phyloP scores from a whole-genome alignment of 2,888 invertebrate genomes.

The Chesias legatella region DNA sequence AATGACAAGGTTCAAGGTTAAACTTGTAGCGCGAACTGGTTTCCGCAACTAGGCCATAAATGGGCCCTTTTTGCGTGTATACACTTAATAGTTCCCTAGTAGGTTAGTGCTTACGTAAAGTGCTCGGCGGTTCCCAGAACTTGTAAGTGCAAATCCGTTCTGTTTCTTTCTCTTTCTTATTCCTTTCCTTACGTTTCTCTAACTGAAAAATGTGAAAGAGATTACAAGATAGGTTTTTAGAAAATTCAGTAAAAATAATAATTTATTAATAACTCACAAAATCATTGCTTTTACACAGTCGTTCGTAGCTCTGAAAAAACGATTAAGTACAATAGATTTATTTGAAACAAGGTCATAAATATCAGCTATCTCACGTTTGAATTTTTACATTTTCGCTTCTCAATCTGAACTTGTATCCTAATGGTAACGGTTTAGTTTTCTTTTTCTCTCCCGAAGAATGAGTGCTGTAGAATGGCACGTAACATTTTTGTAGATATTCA shows the following conservation, averaged over 20 bases:
- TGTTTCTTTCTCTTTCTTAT: conserved; percentile 43
- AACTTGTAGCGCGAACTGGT: no score
- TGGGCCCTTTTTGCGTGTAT: no score
- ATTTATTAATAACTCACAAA: conserved; percentile 52
- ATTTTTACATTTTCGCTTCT: conserved; percentile 52
- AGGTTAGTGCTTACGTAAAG: conserved; percentile 52
- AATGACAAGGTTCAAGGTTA: no score
- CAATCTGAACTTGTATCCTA: conserved; percentile 55
- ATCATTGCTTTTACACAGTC: conserved; percentile 31
- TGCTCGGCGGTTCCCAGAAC: conserved; percentile 68
- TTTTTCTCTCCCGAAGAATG: conserved; percentile 31
- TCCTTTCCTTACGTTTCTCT: conserved; percentile 55
- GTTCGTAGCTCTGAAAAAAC: conserved; percentile 58
- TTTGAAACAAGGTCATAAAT: neutral
- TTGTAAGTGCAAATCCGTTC: conserved; percentile 60
- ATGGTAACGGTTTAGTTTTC: conserved; percentile 36
- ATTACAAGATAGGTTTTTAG: no score
- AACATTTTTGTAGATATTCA: conserved; percentile 53
- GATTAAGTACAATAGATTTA: neutral
- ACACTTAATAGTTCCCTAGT: no score
- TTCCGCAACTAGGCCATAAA: no score
- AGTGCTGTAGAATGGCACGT: conserved; percentile 43
- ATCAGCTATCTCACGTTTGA: no score
- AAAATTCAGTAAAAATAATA: no score
- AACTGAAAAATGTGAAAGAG: conserved; percentile 45